Base-by-base conservation (phyloP, 2,797 vertebrate genomes). In the Malurus leucopterus region DNA sequence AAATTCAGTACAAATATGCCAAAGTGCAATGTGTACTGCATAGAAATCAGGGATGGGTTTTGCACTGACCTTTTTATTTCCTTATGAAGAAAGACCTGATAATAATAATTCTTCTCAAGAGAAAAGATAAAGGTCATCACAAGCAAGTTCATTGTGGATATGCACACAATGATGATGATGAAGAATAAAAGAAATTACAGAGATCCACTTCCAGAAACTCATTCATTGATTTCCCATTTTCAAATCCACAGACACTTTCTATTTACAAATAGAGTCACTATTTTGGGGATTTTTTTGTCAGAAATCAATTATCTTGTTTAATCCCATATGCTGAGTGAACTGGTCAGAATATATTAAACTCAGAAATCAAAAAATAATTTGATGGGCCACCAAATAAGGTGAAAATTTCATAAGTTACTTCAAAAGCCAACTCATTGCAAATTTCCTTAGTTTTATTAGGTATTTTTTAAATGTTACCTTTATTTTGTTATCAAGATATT, bases 51-150 rank as follows among this genome's bases (percentile, higher is more conserved):
- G 41, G 40, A 88, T 63, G 34, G 30, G 32, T 8, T 95, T 93
- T 89, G 72, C 50, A 73, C 43, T 91, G 92, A 94, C 90, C 86
- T 95, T 95, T 95, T 87, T 89, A 86, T 77, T 87, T 92, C 69
- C 46, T 91, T 38, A 40, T 82, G 58, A 86, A 94, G 64, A 79
- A 89, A 93, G 61, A 76, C 59, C 44, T 57, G 61, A 78, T 93
- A 94, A 94, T 36, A 82, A 53, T 54, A 76, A 89, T 90, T 91
- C 58, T 95, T 88, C 92, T 94, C 85, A 82, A 89, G 88, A 95
- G 73, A 75, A 77, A 84, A 95, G 72, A 86, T 89, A 89, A 95
- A 96, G 92, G 93, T 95, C 92, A 94, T 64, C 87, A 83, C 29
- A 84, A 93, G 79, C 75, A 92, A 88, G 86, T 61, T 93, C 50